These are phyloP conservation scores for Microdon myrmicae DNA, from an alignment of 2,888 invertebrate species.

Conservation along the genomic window DNA sequence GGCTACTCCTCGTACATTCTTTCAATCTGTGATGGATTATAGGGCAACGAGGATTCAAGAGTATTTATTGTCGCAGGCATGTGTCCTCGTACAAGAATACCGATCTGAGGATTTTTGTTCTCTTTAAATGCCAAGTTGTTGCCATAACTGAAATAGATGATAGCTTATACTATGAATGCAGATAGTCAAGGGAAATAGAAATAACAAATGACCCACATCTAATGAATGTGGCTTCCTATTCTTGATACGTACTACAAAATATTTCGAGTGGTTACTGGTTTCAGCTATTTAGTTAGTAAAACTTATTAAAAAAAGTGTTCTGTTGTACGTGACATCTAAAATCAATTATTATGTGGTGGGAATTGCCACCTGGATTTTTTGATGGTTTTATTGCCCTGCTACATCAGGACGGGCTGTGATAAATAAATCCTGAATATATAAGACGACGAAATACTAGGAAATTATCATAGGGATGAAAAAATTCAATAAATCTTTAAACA, in stretches of 20 bases:
- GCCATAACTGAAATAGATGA: conserved; percentile 20
- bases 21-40: conserved; percentile 22
- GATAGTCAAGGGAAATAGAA: not conserved
- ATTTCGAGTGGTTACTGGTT: not conserved
- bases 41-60: conserved; percentile 3
- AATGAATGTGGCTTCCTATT: no score
- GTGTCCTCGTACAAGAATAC: conserved; percentile 11
- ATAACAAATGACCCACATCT: no score
- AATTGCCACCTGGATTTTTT: no score
- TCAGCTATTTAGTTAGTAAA: not conserved
- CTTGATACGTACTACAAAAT: no score
- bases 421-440: no score
- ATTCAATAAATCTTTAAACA: no score
- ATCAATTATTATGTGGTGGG: no score
- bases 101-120: not conserved
- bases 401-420: no score
- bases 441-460: no score
- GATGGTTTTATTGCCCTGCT: no score
- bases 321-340: no score
- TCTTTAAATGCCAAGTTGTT: conserved; percentile 19
- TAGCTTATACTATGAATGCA: conserved; percentile 10
- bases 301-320: conserved; percentile 4
- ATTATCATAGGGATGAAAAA: no score
- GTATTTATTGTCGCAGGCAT: not conserved
- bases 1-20: not conserved